Evolutionary conservation across 2,797 vertebrate genomes (phyloP), one percentile per base, ranked within the genome.

Genomic region (Cossypha niveicapilla): DNA sequence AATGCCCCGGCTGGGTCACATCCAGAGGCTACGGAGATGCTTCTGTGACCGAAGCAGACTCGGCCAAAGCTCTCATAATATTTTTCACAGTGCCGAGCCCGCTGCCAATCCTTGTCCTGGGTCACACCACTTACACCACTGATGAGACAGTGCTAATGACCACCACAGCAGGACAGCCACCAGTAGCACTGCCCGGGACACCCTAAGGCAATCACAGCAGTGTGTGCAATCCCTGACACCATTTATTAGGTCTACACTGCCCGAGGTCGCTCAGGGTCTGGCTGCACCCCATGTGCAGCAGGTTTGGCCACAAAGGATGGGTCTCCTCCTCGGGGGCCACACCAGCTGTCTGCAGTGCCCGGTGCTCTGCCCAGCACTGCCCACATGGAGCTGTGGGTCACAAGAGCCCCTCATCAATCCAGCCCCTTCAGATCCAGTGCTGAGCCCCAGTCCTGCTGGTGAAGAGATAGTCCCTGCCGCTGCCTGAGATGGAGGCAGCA

Each of bases 391-490:
- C 60, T 66, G 42, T 13, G 74, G 21, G 13, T 22, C 17, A 0
- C 10, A 1, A 16, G 54, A 83, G 16, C 23, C 18, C 13, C 22
- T 67, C 2, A 8, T 22, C 0, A 0, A 17, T 27, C 9, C 22
- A 27, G 58, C 22, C 47, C 0, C 1, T 68, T 98, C 95, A 98
- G 60, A 97, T 70, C 97, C 97, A 97, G 74, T 58, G 65, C 30
- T 54, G 78, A 37, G 96, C 88, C 77, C 96, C 94, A 0, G 94
- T 96, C 68, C 32, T 0, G 0, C 78, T 97, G 94, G 79, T 90
- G 86, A 97, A 97, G 51, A 98, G 74, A 73, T 95, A 96, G 7
- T 97, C 91, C 92, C 96, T 93, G 81, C 97, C 82, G 2, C 92
- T 96, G 88, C 96, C 97, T 98, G 61, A 35, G 54, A 54, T 4